Percentiles rank a stretch among this genome's conserved stretches.
Conservation (phyloP, 2,797 vertebrate genomes). For the Protonibea diacanthus region DNA sequence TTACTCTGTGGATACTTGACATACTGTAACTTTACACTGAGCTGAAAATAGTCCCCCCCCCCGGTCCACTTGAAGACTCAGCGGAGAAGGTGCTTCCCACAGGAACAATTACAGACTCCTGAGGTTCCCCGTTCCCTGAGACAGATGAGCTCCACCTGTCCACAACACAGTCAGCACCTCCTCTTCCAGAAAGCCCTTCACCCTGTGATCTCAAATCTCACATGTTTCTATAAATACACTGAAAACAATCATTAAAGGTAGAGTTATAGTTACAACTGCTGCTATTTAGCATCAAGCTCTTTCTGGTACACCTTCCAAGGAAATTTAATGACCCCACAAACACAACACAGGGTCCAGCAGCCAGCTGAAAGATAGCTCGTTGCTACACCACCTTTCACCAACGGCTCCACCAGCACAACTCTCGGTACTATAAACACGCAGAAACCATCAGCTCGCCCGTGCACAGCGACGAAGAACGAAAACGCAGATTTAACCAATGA, state of each 20-base stretch:
- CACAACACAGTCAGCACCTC: conserved; percentile 52
- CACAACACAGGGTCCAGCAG: neutral
- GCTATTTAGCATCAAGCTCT: conserved; percentile 19
- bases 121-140: conserved; percentile 65
- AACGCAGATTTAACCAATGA: neutral
- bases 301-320: neutral
- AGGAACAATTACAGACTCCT: conserved; percentile 80
- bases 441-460: conserved; percentile 14
- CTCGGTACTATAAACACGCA: conserved; percentile 17
- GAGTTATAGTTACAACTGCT: conserved; percentile 24
- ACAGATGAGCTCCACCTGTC: conserved; percentile 75
- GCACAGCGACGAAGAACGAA: neutral
- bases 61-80: conserved; percentile 77
- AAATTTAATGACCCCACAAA: conserved; percentile 5
- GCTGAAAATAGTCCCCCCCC: conserved; percentile 86
- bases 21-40: conserved; percentile 88
- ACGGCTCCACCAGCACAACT: neutral
- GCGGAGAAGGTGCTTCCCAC: conserved; percentile 79
- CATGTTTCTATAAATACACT: conserved; percentile 1
- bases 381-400: neutral
- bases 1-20: conserved; percentile 88
- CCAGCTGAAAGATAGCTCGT: neutral
- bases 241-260: conserved; percentile 14
- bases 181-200: conserved; percentile 12
- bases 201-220: neutral